Percentiles rank a stretch among this genome's conserved stretches.
phyloP scores from a whole-genome alignment of 2,113 vertebrate genomes.

The Ceyx melanurus region DNA sequence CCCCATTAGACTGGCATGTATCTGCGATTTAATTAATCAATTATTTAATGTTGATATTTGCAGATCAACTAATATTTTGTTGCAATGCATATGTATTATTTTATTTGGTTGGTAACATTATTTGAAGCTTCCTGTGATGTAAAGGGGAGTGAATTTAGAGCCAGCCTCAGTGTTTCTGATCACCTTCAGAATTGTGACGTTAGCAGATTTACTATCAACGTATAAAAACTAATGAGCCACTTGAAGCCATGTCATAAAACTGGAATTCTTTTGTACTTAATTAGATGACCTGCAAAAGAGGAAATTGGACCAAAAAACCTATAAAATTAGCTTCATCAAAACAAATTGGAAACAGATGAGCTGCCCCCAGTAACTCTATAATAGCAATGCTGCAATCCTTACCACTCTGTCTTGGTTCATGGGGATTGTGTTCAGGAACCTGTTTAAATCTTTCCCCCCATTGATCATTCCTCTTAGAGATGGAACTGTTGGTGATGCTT shows the following conservation, averaged over 20 bases:
- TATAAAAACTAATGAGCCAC: constrained; percentile 11
- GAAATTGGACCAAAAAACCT: background rate
- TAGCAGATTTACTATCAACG: background rate
- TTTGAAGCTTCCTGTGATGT: background rate
- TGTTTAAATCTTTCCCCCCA: background rate
- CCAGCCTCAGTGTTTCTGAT: background rate
- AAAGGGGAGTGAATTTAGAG: background rate
- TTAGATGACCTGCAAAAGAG: background rate
- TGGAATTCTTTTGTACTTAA: constrained; percentile 6
- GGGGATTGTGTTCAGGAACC: background rate
- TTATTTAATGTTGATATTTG: background rate
- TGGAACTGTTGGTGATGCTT: background rate
- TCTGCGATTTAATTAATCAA: background rate
- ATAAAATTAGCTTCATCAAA: background rate
- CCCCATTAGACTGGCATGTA: background rate
- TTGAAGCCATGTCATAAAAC: constrained; percentile 15
- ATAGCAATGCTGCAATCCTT: background rate
- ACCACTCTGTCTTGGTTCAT: background rate
- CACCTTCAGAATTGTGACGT: background rate
- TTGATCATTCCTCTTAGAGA: background rate
- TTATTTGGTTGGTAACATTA: background rate
- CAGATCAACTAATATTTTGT: background rate
- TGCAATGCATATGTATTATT: background rate
- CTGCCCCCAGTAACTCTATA: background rate
- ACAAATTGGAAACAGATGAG: constrained; percentile 31